These are phyloP conservation scores for Ellobium chinense DNA, from an alignment of 2,888 invertebrate species.

Conservation along the genomic window DNA sequence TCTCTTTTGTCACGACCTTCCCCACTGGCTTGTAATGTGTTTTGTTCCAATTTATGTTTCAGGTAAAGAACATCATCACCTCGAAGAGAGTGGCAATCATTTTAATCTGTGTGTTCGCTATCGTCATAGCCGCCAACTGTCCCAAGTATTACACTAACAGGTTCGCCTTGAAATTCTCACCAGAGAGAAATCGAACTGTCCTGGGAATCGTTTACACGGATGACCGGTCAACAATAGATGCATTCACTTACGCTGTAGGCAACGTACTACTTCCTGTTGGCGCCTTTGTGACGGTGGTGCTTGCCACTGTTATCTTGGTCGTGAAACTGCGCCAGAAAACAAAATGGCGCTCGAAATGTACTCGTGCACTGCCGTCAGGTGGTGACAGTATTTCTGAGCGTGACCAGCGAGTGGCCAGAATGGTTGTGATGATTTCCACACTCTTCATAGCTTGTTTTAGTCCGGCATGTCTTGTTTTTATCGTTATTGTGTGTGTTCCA, in stretches of 20 bases:
- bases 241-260: neutral
- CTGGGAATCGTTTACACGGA: neutral
- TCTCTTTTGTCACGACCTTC: too few relatives aligned
- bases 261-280: slow-evolving; percentile 21
- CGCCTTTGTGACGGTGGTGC: slow-evolving; percentile 10
- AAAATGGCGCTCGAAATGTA: too few relatives aligned
- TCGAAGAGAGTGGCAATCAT: neutral
- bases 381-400: too few relatives aligned
- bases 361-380: too few relatives aligned
- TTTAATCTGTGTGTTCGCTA: neutral
- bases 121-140: neutral
- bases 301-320: neutral
- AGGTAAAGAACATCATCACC: slow-evolving; percentile 29
- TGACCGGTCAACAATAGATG: neutral
- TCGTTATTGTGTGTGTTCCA: too few relatives aligned
- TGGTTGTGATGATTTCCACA: too few relatives aligned
- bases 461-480: too few relatives aligned
- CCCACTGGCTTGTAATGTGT: too few relatives aligned
- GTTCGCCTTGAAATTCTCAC: slow-evolving; percentile 7
- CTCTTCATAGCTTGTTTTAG: too few relatives aligned
- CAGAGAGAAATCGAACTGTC: slow-evolving; percentile 16
- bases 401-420: too few relatives aligned
- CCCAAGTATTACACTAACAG: slow-evolving; percentile 17
- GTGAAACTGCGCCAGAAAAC: neutral
- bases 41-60: slow-evolving; percentile 4